Conservation (phyloP, 2,797 vertebrate genomes). For the Sebastes hubbsi region DNA sequence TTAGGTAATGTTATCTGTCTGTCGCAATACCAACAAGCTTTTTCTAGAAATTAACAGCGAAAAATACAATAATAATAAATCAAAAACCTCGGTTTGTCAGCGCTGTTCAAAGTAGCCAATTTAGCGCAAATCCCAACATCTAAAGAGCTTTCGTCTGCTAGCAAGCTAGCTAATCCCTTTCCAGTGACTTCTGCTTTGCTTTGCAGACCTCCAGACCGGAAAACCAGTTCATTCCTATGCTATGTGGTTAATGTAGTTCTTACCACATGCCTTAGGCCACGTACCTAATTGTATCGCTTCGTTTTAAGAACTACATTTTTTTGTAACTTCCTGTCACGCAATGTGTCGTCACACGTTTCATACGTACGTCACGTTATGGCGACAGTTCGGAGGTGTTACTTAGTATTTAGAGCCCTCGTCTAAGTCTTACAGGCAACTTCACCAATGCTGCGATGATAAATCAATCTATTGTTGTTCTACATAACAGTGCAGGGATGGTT, state of each 20-base stretch:
- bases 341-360: slow-evolving; percentile 39
- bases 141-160: slow-evolving; percentile 53
- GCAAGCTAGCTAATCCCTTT: slow-evolving; percentile 76
- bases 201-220: slow-evolving; percentile 19
- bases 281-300: fast-evolving
- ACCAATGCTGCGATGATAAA: no score
- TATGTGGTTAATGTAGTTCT: slow-evolving; percentile 70
- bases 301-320: slow-evolving; percentile 54
- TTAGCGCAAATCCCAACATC: slow-evolving; percentile 55
- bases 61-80: background rate
- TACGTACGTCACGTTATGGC: slow-evolving; percentile 7
- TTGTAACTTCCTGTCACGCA: background rate
- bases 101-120: slow-evolving; percentile 27
- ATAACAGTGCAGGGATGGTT: no score
- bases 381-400: fast-evolving
- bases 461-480: background rate
- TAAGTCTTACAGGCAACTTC: background rate
- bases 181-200: slow-evolving; percentile 74
- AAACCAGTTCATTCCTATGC: background rate
- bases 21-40: background rate
- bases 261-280: fast-evolving
- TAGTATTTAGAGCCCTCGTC: fast-evolving
- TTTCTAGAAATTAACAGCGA: background rate
- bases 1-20: background rate
- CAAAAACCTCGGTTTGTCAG: slow-evolving; percentile 54